phyloP scores from a whole-genome alignment of 2,888 invertebrate species.

The Schizotus pectinicornis region DNA sequence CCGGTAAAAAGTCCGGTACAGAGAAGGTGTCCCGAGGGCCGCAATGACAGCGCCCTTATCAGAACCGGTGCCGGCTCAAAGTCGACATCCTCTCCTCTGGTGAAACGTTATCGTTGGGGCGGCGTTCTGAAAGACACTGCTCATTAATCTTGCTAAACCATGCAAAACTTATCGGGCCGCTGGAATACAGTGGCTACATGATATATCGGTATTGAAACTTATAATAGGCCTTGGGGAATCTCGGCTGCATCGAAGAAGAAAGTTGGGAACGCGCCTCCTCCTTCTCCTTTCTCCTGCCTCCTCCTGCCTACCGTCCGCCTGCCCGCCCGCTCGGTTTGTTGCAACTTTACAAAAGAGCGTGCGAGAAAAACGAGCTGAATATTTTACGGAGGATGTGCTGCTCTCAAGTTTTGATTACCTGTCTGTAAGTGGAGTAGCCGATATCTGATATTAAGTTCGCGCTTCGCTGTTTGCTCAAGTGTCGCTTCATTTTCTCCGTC shows the following conservation, averaged over 20 bases:
- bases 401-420: slow-evolving; percentile 54
- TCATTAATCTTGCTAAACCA: slow-evolving; percentile 60
- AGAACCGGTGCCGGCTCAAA: slow-evolving; percentile 28
- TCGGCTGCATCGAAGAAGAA: slow-evolving; percentile 42
- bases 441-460: slow-evolving; percentile 42
- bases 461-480: slow-evolving; percentile 29
- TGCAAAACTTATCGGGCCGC: slow-evolving; percentile 56
- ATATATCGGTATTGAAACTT: slow-evolving; percentile 59
- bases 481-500: slow-evolving; percentile 29
- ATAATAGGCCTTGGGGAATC: slow-evolving; percentile 55
- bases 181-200: slow-evolving; percentile 54
- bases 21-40: slow-evolving; percentile 30
- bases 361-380: slow-evolving; percentile 49
- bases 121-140: slow-evolving; percentile 53
- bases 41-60: slow-evolving; percentile 30
- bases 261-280: slow-evolving; percentile 35
- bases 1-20: slow-evolving; percentile 25
- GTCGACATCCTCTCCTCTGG: slow-evolving; percentile 45
- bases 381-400: slow-evolving; percentile 45
- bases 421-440: slow-evolving; percentile 40
- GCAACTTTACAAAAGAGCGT: slow-evolving; percentile 48
- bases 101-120: slow-evolving; percentile 34
- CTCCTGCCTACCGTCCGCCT: no score
- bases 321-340: slow-evolving; percentile 49
- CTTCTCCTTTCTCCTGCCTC: slow-evolving; percentile 15